Evolutionary conservation across 2,888 invertebrate genomes (phyloP).

Genomic region (Cremastinae sp.): DNA sequence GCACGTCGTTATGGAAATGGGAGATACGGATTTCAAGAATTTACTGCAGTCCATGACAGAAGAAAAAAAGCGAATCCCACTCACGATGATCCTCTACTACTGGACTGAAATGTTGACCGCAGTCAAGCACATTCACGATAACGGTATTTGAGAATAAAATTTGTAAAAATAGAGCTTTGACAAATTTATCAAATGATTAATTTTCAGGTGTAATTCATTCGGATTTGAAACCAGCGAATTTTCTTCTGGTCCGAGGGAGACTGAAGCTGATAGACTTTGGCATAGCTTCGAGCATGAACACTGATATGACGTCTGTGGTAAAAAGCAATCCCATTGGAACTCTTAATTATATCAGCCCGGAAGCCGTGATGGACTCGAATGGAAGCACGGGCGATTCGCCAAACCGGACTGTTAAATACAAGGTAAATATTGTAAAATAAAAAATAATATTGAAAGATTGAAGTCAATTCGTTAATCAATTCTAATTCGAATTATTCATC

Average conservation of each 20-base stretch:
- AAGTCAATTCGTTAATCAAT: no score
- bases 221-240: conserved; percentile 98
- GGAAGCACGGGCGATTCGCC: conserved; percentile 78
- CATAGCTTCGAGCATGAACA: conserved; percentile 92
- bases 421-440: conserved; percentile 45
- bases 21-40: conserved; percentile 92
- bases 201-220: conserved; percentile 94
- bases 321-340: conserved; percentile 93
- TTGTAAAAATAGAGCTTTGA: conserved; percentile 1
- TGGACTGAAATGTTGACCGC: conserved; percentile 97
- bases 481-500: background rate
- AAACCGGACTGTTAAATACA: conserved; percentile 71
- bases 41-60: conserved; percentile 84
- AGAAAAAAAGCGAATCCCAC: conserved; percentile 83
- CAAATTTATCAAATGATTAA: background rate
- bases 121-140: conserved; percentile 93
- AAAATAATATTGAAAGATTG: no score
- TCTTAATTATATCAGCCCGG: conserved; percentile 97
- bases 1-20: conserved; percentile 95
- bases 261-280: conserved; percentile 99
- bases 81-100: conserved; percentile 91
- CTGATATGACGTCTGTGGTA: conserved; percentile 93
- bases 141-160: conserved; percentile 82
- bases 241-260: conserved; percentile 91
- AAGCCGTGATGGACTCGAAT: conserved; percentile 88